Evolutionary conservation across 2,797 vertebrate species (phyloP).

Genomic region (Darevskia mixta): DNA sequence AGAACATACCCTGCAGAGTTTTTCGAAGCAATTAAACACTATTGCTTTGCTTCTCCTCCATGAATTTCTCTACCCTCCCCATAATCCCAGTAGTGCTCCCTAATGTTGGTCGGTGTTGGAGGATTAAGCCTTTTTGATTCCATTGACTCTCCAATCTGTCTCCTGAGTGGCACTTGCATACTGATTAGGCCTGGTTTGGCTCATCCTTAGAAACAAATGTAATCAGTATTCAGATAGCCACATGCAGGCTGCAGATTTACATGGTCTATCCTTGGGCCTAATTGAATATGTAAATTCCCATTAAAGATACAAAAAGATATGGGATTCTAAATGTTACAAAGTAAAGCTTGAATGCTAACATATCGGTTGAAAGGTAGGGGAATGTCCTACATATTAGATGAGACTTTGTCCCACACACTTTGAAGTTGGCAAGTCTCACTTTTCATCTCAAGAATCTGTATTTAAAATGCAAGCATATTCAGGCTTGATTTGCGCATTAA

Average conservation of each 20-base stretch:
- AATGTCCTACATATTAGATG: not conserved
- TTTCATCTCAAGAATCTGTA: not conserved
- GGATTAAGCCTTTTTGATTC: not conserved
- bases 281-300: slow-evolving; percentile 24
- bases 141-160: slow-evolving; percentile 33
- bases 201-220: not conserved
- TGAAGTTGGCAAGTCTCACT: not conserved
- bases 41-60: not conserved
- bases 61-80: not conserved
- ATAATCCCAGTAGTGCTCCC: not conserved
- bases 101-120: not conserved
- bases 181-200: not conserved
- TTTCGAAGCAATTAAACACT: not conserved
- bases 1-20: slow-evolving; percentile 27
- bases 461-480: not conserved
- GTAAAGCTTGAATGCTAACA: slow-evolving; percentile 17
- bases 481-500: not conserved
- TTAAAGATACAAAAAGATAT: slow-evolving; percentile 13
- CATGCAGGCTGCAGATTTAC: accelerated
- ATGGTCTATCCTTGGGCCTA: not conserved
- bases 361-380: not conserved
- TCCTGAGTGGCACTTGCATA: slow-evolving; percentile 33
- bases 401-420: not conserved
- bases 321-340: slow-evolving; percentile 26
- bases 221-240: slow-evolving; percentile 36